Evolutionary conservation across 2,113 vertebrate genomes (phyloP).

Genomic region (Eurystomus gularis): DNA sequence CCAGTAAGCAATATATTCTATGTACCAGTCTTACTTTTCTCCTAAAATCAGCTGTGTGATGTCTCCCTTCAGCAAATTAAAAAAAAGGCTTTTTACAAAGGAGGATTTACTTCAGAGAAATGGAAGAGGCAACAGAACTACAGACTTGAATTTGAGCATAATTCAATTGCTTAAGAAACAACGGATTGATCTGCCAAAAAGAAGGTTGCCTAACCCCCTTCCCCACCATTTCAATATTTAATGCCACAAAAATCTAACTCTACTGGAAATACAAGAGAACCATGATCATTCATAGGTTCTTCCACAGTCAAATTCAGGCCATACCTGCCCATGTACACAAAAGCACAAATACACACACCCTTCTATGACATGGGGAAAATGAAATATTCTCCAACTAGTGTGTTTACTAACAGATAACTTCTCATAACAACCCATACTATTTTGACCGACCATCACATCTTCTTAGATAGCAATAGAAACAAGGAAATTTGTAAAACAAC

Average conservation of each 20-base stretch:
- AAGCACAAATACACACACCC: fast-evolving
- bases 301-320: not conserved
- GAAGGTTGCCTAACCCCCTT: not conserved
- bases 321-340: not conserved
- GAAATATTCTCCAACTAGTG: not conserved
- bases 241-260: not conserved
- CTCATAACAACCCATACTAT: not conserved
- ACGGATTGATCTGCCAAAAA: not conserved
- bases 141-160: not conserved
- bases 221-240: not conserved
- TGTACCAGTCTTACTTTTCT: not conserved
- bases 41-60: not conserved
- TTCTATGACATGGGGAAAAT: not conserved
- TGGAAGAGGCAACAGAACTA: not conserved
- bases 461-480: not conserved
- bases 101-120: not conserved
- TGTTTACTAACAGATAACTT: not conserved
- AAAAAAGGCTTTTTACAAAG: not conserved
- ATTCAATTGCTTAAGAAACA: not conserved
- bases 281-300: not conserved
- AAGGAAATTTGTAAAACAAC: not conserved
- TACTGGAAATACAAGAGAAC: not conserved
- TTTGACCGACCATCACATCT: not conserved
- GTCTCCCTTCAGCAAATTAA: not conserved
- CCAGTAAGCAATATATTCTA: not conserved